Evolutionary conservation across 2,888 invertebrate species (phyloP).

Genomic region (Odontothrips loti): DNA sequence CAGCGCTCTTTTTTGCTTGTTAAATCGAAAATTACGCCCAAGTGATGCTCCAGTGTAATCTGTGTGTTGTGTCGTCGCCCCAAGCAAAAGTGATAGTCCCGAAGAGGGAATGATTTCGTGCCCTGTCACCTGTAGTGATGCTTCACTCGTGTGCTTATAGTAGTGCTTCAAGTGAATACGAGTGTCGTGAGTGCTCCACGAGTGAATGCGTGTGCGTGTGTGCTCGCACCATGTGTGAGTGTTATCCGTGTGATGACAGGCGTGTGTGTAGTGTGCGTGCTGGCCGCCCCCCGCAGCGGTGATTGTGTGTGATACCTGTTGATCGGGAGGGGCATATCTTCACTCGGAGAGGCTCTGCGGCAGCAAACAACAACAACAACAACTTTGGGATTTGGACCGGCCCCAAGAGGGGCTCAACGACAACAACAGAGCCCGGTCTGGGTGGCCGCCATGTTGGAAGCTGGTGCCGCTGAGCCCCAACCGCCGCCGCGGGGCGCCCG

Average conservation of each 20-base stretch:
- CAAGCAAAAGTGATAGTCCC: no score
- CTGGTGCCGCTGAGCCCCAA: neutral
- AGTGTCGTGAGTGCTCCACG: neutral
- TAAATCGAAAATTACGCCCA: neutral
- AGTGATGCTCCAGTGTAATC: no score
- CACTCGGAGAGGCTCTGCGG: neutral
- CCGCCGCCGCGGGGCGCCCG: neutral
- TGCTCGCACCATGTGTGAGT: neutral
- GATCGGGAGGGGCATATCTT: constrained; percentile 5
- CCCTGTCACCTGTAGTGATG: no score
- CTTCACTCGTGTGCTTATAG: no score
- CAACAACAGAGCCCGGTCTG: neutral
- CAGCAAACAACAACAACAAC: no score
- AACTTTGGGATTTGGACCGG: neutral
- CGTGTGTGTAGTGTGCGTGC: no score
- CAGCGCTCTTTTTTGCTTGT: neutral
- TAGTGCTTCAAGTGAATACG: neutral
- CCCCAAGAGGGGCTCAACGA: neutral
- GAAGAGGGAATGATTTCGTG: neutral
- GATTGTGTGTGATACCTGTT: neutral
- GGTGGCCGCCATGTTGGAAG: constrained; percentile 8
- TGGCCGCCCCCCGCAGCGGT: no score
- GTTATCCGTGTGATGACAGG: neutral
- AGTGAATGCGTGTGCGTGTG: neutral
- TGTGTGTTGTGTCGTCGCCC: neutral